These are phyloP conservation scores for Mugil cephalus DNA, from an alignment of 2,113 vertebrate species.

Conservation along the genomic window DNA sequence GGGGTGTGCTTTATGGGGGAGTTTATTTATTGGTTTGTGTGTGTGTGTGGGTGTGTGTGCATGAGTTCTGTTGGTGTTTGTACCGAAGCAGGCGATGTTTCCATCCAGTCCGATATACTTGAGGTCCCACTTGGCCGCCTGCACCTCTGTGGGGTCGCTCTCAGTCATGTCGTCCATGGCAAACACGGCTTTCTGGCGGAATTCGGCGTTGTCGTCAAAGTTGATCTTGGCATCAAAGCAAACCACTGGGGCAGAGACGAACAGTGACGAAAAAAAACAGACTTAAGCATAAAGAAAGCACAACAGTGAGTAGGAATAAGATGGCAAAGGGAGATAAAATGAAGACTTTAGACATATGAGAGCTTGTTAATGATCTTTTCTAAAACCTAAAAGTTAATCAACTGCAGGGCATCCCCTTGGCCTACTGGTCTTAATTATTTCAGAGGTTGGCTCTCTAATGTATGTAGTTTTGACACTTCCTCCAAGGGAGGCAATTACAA, in stretches of 20 bases:
- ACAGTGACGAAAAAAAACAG: slow-evolving; percentile 15
- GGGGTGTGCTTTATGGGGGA: slow-evolving; percentile 11
- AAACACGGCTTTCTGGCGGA: slow-evolving; percentile 97
- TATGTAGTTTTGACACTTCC: slow-evolving; percentile 54
- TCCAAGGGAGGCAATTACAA: slow-evolving; percentile 54
- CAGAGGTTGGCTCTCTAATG: slow-evolving; percentile 38
- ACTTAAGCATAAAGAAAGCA: slow-evolving; percentile 29
- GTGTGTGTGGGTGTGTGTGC: slow-evolving; percentile 4
- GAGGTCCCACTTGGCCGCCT: slow-evolving; percentile 95
- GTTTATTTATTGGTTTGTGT: slow-evolving; percentile 20
- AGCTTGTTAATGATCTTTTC: slow-evolving; percentile 44
- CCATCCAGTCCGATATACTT: slow-evolving; percentile 98
- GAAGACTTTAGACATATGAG: slow-evolving; percentile 24
- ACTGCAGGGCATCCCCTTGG: slow-evolving; percentile 43
- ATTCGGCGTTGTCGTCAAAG: slow-evolving; percentile 99
- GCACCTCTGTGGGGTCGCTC: slow-evolving; percentile 93
- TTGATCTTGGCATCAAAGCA: slow-evolving; percentile 99
- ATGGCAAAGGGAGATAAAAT: background rate
- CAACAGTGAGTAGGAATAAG: background rate
- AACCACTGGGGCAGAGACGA: slow-evolving; percentile 86
- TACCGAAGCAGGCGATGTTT: slow-evolving; percentile 99
- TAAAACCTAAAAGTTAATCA: slow-evolving; percentile 57
- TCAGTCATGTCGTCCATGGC: slow-evolving; percentile 96
- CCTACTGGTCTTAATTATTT: slow-evolving; percentile 64
- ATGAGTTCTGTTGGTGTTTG: slow-evolving; percentile 39